A percentile compares a stretch with the other conserved stretches of the same genome.
Evolutionary conservation across 2,888 invertebrate species (phyloP).

Genomic region (Antitype chi): DNA sequence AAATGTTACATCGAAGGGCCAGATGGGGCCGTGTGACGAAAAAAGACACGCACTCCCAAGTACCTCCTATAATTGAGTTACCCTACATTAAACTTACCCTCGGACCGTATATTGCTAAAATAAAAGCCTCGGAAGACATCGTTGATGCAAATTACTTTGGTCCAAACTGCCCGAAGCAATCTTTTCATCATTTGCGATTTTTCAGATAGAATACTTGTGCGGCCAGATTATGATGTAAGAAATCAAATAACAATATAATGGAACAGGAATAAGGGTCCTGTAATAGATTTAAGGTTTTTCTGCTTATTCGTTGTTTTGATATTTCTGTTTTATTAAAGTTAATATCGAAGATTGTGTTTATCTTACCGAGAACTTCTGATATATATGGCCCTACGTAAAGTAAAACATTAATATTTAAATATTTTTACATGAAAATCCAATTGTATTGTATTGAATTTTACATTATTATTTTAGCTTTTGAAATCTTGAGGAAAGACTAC

Average conservation of each 20-base stretch:
- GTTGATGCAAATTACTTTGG: conserved; percentile 62
- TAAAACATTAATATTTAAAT: not conserved
- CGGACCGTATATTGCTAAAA: conserved; percentile 82
- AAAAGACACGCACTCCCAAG: conserved; percentile 70
- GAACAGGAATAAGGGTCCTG: conserved; percentile 2
- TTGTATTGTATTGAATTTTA: not conserved
- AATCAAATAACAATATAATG: conserved; percentile 42
- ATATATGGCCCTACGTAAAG: not conserved
- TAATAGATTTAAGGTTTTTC: conserved; percentile 30
- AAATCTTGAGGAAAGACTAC: not conserved
- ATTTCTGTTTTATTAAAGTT: conserved; percentile 10
- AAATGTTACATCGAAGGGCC: conserved; percentile 55
- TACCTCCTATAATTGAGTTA: conserved; percentile 82
- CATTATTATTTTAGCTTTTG: conserved; percentile 3
- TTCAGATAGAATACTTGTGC: conserved; percentile 15
- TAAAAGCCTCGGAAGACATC: conserved; percentile 76
- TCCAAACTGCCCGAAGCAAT: conserved; percentile 50
- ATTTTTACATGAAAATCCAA: not conserved
- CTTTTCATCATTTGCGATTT: conserved; percentile 57
- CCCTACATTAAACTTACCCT: conserved; percentile 85
- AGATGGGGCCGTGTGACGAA: conserved; percentile 59
- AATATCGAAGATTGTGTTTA: conserved; percentile 4
- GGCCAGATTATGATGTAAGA: conserved; percentile 41
- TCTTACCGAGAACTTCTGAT: not conserved
- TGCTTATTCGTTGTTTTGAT: conserved; percentile 18